Percentiles rank a stretch among this genome's conserved stretches.
phyloP scores from a whole-genome alignment of 2,888 invertebrate genomes.

The Ectemnius continuus region DNA sequence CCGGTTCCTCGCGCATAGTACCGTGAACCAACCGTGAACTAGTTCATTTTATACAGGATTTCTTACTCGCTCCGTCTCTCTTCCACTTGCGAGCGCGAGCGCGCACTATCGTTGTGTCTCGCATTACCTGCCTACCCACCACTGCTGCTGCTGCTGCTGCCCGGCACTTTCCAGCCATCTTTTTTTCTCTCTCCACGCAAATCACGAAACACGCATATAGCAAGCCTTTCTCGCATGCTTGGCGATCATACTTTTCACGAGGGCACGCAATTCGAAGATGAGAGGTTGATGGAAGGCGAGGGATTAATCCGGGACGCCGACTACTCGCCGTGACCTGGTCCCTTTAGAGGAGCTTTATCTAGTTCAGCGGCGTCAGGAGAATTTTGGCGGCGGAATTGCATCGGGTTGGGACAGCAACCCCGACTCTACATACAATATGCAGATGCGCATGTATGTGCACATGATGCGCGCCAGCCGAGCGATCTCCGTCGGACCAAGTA shows the following conservation, averaged over 20 bases:
- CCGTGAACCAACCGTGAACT: slow-evolving; percentile 27
- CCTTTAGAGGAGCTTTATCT: background rate
- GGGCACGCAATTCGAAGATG: background rate
- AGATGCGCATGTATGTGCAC: too few species aligned
- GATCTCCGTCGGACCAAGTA: background rate
- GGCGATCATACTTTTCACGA: background rate
- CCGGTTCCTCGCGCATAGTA: slow-evolving; percentile 28
- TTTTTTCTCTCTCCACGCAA: background rate
- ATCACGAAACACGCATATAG: background rate
- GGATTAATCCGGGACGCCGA: background rate
- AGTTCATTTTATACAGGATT: slow-evolving; percentile 41
- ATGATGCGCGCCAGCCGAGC: too few species aligned
- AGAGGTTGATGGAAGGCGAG: background rate
- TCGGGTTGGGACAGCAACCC: background rate
- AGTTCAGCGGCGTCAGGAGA: slow-evolving; percentile 4
- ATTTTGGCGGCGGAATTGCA: background rate
- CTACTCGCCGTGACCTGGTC: background rate
- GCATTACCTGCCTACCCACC: background rate
- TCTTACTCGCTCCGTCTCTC: background rate
- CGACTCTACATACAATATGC: too few species aligned
- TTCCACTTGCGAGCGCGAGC: too few species aligned
- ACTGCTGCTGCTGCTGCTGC: too few species aligned
- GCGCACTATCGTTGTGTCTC: background rate
- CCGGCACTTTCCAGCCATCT: background rate
- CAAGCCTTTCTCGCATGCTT: background rate